phyloP scores from a whole-genome alignment of 2,888 invertebrate genomes.

The Galeruca laticollis region DNA sequence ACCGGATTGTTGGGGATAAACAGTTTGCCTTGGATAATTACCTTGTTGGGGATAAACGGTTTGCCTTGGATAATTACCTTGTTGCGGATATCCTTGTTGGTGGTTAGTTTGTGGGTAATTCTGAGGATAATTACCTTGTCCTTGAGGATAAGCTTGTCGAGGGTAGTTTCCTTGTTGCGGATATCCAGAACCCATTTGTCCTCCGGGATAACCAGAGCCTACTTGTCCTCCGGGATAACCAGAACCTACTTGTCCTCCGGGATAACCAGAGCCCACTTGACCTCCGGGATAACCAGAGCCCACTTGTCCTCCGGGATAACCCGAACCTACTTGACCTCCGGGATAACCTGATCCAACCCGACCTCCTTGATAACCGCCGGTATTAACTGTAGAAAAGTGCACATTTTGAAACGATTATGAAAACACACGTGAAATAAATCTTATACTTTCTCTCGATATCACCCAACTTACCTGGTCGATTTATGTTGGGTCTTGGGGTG shows the following conservation, averaged over 20 bases:
- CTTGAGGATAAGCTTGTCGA: constrained; percentile 23
- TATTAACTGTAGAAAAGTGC: constrained; percentile 6
- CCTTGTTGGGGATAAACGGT: constrained; percentile 32
- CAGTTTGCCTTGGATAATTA: constrained; percentile 39
- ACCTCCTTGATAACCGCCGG: constrained; percentile 60
- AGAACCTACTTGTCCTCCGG: constrained; percentile 49
- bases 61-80: constrained; percentile 41
- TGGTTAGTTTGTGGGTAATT: constrained; percentile 10
- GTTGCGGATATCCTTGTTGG: constrained; percentile 23
- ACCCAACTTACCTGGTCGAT: constrained; percentile 37
- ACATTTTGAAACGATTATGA: no score
- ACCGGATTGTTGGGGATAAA: constrained; percentile 51
- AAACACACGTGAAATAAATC: no score
- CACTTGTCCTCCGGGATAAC: constrained; percentile 50
- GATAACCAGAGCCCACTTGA: constrained; percentile 45
- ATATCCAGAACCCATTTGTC: constrained; percentile 8
- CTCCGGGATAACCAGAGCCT: constrained; percentile 9
- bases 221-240: constrained; percentile 38
- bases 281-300: constrained; percentile 49
- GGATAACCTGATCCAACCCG: constrained; percentile 63
- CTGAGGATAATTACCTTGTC: constrained; percentile 7
- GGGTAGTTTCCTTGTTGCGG: constrained; percentile 43
- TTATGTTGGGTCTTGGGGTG: constrained; percentile 57
- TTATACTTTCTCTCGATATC: no score
- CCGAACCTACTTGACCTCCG: constrained; percentile 47